phyloP scores from a whole-genome alignment of 2,797 vertebrate genomes.

The Pangasius macronema region DNA sequence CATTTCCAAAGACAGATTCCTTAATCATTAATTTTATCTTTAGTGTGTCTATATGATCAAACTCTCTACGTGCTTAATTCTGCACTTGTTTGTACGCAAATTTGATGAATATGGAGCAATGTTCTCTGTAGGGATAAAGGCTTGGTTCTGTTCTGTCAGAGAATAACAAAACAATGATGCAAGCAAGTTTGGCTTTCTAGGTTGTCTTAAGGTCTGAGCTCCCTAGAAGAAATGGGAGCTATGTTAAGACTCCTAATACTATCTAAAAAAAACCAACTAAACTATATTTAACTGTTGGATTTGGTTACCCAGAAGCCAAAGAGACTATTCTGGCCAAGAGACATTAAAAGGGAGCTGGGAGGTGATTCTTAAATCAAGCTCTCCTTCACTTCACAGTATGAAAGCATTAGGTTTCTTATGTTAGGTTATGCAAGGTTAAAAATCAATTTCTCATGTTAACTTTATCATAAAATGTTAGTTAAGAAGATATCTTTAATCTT shows the following conservation, averaged over 20 bases:
- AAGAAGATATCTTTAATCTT: conserved; percentile 19
- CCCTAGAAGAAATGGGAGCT: neutral
- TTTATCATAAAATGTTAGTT: neutral
- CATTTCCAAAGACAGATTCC: neutral
- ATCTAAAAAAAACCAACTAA: neutral
- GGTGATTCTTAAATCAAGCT: neutral
- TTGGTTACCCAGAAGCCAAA: neutral
- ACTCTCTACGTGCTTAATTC: neutral
- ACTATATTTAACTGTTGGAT: conserved; percentile 11
- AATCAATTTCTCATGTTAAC: neutral
- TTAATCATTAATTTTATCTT: neutral
- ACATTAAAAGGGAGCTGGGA: conserved; percentile 7
- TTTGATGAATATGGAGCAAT: neutral
- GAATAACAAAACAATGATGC: neutral
- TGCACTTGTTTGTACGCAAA: neutral
- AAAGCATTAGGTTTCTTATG: neutral
- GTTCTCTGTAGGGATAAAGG: neutral
- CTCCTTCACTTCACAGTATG: neutral
- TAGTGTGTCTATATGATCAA: neutral
- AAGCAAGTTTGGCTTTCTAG: conserved; percentile 11
- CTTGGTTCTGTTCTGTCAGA: neutral
- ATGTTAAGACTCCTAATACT: neutral
- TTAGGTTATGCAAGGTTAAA: neutral
- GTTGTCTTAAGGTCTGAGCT: neutral
- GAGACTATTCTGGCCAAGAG: neutral